Evolutionary conservation across 2,797 vertebrate species (phyloP), one percentile per base, ranked within the genome.

Genomic region (Yasuhikotakia modesta): DNA sequence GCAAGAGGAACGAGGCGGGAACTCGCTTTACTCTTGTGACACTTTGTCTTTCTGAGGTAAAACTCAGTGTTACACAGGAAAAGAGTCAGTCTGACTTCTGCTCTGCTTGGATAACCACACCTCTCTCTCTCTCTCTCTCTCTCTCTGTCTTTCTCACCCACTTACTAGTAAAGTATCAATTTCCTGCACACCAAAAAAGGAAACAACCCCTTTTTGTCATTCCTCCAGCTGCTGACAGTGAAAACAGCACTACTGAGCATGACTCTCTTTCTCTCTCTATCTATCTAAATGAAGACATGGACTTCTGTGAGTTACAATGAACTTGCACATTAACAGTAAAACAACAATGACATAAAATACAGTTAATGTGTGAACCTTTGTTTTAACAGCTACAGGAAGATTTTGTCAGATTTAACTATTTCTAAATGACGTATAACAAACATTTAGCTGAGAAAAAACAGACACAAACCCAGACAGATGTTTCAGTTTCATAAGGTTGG

Each of bases 101-200:
- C 64, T 80, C n/a, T n/a, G n/a, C n/a, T n/a, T 22, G 13, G 30
- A 57, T 46, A 13, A 68, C 27, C 52, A 39, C n/a, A 13, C 17
- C 50, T 17, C 46, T 24, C 43, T 39, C 24, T 1, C 10, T 53
- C 64, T n/a, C 35, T 73, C 46, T 65, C 30, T 76, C 66, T 68
- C 58, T 57, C 13, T 1, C 45, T 13, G 55, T 39, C 19, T 10
- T 8, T 53, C 76, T 30, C 50, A 13, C 43, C 39, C 61, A 14
- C 66, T 58, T 22, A 27, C 39, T 72, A 45, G 22, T 43, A 11
- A 86, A 77, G 81, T 85, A 79, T 83, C 67, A 46, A 61, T 83
- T 86, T 86, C 81, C 85, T 86, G 79, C 63, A 79, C 21, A 57
- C 69, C 74, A 71, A 81, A 82, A 80, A 83, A 79, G 79, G 82